Conservation (phyloP, 2,888 invertebrate genomes). For the Sinelater perroti region DNA sequence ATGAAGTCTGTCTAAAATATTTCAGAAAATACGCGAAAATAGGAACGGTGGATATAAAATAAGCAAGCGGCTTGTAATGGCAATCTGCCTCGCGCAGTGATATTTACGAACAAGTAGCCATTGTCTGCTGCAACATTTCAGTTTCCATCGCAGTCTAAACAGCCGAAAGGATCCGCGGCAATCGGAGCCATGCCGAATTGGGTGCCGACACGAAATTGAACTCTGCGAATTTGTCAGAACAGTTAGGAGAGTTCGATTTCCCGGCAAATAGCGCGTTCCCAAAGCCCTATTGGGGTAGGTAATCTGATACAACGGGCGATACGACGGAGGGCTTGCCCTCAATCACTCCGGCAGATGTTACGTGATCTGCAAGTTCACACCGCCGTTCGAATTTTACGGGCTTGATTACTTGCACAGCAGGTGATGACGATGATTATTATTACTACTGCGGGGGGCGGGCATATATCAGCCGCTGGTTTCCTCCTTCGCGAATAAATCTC, state of each 20-base stretch:
- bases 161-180: no score
- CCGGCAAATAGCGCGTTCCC: slow-evolving; percentile 14
- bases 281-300: slow-evolving; percentile 10
- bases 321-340: slow-evolving; percentile 1
- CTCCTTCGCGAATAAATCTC: no score
- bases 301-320: slow-evolving; percentile 21
- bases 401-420: slow-evolving; percentile 28
- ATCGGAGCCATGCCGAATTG: neutral
- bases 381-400: slow-evolving; percentile 14
- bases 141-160: no score
- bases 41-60: no score
- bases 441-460: no score
- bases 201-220: neutral
- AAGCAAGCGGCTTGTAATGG: no score
- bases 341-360: slow-evolving; percentile 29
- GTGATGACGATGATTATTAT: slow-evolving; percentile 16
- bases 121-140: no score
- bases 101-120: no score
- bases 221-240: slow-evolving; percentile 2
- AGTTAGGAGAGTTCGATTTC: slow-evolving; percentile 16
- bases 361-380: slow-evolving; percentile 30
- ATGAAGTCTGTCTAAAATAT: no score
- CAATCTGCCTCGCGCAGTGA: no score
- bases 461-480: no score
- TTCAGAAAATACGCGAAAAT: no score